A percentile compares a stretch with the other conserved stretches of the same genome.
These are phyloP conservation scores for Megalops atlanticus DNA, from an alignment of 2,113 vertebrate species.

Conservation along the genomic window DNA sequence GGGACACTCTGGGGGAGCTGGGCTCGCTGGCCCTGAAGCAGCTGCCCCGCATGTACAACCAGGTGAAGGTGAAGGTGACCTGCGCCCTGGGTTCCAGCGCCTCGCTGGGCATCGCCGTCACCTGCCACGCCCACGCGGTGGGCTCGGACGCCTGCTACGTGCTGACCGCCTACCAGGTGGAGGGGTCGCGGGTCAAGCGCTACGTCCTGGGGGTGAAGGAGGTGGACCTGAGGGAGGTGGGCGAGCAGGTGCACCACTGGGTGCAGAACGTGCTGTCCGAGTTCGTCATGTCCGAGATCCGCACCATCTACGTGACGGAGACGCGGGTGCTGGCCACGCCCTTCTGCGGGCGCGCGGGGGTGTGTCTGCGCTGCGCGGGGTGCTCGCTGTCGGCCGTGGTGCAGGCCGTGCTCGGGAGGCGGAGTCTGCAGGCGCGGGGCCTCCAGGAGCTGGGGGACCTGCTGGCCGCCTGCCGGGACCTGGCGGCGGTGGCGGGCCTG, in stretches of 20 bases:
- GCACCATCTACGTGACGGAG: constrained; percentile 92
- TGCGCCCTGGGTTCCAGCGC: constrained; percentile 92
- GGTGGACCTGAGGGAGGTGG: constrained; percentile 82
- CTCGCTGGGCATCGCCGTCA: constrained; percentile 91
- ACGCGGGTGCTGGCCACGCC: constrained; percentile 72
- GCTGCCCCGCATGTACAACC: constrained; percentile 97
- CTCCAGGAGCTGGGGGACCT: constrained; percentile 94
- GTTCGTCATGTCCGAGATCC: constrained; percentile 97
- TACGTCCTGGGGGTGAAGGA: constrained; percentile 91
- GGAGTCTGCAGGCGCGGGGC: constrained; percentile 91
- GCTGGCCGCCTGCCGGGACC: constrained; percentile 86
- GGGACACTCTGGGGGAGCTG: constrained; percentile 93
- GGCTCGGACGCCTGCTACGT: constrained; percentile 93
- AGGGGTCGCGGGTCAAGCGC: constrained; percentile 87
- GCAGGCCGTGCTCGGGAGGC: constrained; percentile 89
- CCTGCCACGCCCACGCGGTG: constrained; percentile 89
- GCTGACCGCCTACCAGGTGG: constrained; percentile 91
- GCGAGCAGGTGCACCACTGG: constrained; percentile 95
- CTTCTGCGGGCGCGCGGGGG: constrained; percentile 82
- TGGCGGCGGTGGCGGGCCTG: constrained; percentile 80
- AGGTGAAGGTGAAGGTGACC: constrained; percentile 97
- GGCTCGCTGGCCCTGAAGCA: constrained; percentile 90
- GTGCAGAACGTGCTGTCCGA: constrained; percentile 96
- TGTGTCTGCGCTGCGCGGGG: constrained; percentile 91
- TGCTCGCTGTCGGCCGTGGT: constrained; percentile 91